phyloP scores from a whole-genome alignment of 2,888 invertebrate genomes.

The Phymatocera aterrima region DNA sequence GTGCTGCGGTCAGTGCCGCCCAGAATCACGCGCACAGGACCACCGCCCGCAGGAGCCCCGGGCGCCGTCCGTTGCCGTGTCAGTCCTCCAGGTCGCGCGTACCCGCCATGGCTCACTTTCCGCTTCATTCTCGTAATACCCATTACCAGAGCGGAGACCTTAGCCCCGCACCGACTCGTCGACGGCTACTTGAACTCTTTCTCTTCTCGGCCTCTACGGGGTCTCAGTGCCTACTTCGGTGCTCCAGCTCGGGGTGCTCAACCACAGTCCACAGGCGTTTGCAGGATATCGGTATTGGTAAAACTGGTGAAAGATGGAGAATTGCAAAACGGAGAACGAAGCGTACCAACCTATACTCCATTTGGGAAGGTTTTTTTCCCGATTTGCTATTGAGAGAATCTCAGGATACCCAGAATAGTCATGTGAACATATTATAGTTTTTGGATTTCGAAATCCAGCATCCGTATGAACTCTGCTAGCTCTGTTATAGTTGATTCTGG shows the following conservation, averaged over 20 bases:
- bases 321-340: background rate
- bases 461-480: no score
- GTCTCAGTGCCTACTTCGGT: background rate
- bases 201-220: slow-evolving; percentile 29
- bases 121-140: slow-evolving; percentile 48
- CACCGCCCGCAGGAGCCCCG: slow-evolving; percentile 15
- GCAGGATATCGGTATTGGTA: background rate
- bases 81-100: slow-evolving; percentile 26
- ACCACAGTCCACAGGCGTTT: slow-evolving; percentile 12
- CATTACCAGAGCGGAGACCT: slow-evolving; percentile 41
- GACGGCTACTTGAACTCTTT: slow-evolving; percentile 55
- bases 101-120: slow-evolving; percentile 47
- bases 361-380: no score
- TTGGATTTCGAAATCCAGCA: background rate
- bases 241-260: slow-evolving; percentile 36
- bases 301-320: background rate
- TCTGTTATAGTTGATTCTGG: no score
- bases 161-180: slow-evolving; percentile 45
- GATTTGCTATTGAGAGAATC: no score
- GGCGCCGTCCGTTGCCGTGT: no score
- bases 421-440: no score
- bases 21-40: slow-evolving; percentile 7
- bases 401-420: no score
- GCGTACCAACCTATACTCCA: no score
- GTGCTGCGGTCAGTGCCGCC: slow-evolving; percentile 43